Evolutionary conservation across 37 sponge, comb jelly and placozoan species (phyloP).

Genomic region (Hormiphora californensis): DNA sequence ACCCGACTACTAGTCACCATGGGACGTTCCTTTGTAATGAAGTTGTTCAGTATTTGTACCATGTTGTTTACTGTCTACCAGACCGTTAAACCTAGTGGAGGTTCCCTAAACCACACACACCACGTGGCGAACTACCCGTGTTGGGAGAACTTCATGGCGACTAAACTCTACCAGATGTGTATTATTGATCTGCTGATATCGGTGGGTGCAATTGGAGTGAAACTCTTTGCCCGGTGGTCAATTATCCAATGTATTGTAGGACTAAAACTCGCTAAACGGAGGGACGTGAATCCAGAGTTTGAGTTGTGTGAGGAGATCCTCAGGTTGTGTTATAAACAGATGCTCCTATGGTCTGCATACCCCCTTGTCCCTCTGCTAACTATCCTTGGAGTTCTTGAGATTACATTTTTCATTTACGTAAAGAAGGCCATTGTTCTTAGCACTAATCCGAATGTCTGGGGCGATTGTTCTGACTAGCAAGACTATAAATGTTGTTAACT

Average conservation of each 20-base stretch:
- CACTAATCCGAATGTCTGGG: not conserved
- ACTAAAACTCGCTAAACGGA: not conserved
- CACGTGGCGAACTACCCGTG: too few relatives aligned
- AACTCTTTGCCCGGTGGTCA: too few relatives aligned
- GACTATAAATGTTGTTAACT: constrained; percentile 33
- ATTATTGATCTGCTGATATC: not conserved
- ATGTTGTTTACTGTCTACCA: not conserved
- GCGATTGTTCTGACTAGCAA: constrained; percentile 37
- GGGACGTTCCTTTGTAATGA: constrained; percentile 31
- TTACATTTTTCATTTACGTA: not conserved
- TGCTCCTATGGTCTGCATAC: constrained; percentile 26
- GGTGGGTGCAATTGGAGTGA: not conserved
- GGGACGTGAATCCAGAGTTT: not conserved
- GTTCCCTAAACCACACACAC: too few relatives aligned
- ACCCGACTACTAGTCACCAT: constrained; percentile 12
- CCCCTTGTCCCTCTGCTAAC: constrained; percentile 25
- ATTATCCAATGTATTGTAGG: not conserved
- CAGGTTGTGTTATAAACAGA: constrained; percentile 35
- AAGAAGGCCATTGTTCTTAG: not conserved
- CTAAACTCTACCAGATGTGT: constrained; percentile 23
- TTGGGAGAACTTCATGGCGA: constrained; percentile 15
- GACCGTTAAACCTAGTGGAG: not conserved
- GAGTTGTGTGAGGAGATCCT: constrained; percentile 35
- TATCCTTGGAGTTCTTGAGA: not conserved
- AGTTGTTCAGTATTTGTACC: constrained; percentile 7